Conservation (phyloP, 2,113 vertebrate genomes). For the Anarrhichthys ocellatus region DNA sequence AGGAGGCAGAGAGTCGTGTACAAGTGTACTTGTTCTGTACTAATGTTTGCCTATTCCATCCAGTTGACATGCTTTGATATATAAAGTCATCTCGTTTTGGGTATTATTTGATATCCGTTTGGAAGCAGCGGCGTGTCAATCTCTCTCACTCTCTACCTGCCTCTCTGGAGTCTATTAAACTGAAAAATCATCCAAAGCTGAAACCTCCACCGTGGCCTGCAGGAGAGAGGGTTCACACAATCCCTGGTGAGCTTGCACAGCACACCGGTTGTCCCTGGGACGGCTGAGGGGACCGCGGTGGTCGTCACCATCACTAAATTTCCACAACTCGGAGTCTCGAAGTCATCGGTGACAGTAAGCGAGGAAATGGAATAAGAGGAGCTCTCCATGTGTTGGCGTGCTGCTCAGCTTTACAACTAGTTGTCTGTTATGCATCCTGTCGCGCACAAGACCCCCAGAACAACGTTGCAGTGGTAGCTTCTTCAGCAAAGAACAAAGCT, state of each 20-base stretch:
- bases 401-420: background rate
- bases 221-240: background rate
- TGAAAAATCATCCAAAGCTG: background rate
- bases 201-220: background rate
- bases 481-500: background rate
- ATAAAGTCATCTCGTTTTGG: background rate
- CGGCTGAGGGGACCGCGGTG: too few relatives aligned
- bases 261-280: background rate
- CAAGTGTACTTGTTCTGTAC: too few relatives aligned
- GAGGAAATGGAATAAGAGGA: background rate
- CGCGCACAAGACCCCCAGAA: background rate
- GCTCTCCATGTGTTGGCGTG: background rate
- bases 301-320: too few relatives aligned
- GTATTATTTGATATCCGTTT: background rate
- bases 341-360: background rate
- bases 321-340: background rate
- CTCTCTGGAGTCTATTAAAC: background rate
- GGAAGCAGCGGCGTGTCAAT: background rate
- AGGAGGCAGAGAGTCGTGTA: background rate
- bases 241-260: background rate
- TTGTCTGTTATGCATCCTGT: background rate
- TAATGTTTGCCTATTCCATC: too few relatives aligned
- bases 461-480: too few relatives aligned
- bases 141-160: background rate
- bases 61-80: background rate